Evolutionary conservation across 2,113 vertebrate species (phyloP).

Genomic region (Zapornia atra): DNA sequence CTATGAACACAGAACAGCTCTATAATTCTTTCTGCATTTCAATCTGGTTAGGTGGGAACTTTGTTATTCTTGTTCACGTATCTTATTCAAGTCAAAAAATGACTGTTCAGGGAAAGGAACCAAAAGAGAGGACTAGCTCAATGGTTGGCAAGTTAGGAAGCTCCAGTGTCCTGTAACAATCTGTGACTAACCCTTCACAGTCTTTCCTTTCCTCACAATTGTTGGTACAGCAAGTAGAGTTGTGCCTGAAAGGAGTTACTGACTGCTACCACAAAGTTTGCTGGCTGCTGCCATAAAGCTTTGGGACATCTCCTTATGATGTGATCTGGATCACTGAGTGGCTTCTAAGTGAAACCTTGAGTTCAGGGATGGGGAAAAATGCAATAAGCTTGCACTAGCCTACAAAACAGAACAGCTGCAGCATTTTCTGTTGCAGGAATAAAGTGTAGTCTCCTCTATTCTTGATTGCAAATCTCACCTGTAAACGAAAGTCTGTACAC

Average conservation of each 20-base stretch:
- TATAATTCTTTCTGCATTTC: neutral
- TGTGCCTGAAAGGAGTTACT: neutral
- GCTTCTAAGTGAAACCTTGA: neutral
- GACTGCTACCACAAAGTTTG: neutral
- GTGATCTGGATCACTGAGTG: no score
- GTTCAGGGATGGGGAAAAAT: neutral
- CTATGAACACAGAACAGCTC: neutral
- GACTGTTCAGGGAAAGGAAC: neutral
- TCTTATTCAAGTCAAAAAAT: neutral
- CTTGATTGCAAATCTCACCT: neutral
- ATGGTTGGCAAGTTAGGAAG: neutral
- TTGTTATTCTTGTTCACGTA: neutral
- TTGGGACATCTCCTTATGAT: neutral
- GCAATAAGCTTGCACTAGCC: fast-evolving
- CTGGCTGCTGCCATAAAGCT: neutral
- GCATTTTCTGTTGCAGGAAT: neutral
- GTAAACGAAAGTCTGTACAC: neutral
- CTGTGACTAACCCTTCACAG: neutral
- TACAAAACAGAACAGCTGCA: neutral
- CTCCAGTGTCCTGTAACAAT: neutral
- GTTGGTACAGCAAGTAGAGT: neutral
- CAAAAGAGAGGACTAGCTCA: neutral
- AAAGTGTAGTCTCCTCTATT: neutral
- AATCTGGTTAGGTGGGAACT: neutral
- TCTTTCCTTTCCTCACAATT: neutral